Evolutionary conservation across 2,797 vertebrate genomes (phyloP).

Genomic region (Eleutherodactylus coqui): DNA sequence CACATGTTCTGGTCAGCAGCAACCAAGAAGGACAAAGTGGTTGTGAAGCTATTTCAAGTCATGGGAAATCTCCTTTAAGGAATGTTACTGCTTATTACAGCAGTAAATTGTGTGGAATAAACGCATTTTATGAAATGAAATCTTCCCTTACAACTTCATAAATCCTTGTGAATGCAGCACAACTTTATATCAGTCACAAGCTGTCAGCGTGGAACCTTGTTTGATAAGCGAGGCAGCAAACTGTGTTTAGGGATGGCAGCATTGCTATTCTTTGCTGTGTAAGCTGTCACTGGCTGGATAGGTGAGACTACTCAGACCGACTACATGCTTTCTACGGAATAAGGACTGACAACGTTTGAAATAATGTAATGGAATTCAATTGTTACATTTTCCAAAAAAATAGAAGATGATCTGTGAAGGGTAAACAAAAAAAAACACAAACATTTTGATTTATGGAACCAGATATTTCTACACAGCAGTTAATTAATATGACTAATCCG

Average conservation of each 20-base stretch:
- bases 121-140: neutral
- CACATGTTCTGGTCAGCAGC: too few relatives aligned
- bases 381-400: neutral
- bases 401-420: neutral
- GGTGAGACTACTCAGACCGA: constrained; percentile 22
- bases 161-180: neutral
- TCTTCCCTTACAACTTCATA: neutral
- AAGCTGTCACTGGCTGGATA: constrained; percentile 11
- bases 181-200: neutral
- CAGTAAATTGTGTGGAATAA: neutral
- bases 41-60: too few relatives aligned
- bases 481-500: neutral
- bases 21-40: too few relatives aligned
- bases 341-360: constrained; percentile 19
- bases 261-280: constrained; percentile 4
- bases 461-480: too few relatives aligned
- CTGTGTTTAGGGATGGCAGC: constrained; percentile 7
- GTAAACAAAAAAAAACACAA: too few relatives aligned
- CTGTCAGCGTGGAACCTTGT: neutral
- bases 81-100: neutral
- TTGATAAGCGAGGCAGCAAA: constrained; percentile 21
- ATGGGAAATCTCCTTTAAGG: too few relatives aligned
- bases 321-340: constrained; percentile 4
- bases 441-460: neutral
- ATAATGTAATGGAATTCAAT: neutral